Conservation (phyloP, 92 coral and sea anemone species). For the Chrysogorgia sp. region DNA sequence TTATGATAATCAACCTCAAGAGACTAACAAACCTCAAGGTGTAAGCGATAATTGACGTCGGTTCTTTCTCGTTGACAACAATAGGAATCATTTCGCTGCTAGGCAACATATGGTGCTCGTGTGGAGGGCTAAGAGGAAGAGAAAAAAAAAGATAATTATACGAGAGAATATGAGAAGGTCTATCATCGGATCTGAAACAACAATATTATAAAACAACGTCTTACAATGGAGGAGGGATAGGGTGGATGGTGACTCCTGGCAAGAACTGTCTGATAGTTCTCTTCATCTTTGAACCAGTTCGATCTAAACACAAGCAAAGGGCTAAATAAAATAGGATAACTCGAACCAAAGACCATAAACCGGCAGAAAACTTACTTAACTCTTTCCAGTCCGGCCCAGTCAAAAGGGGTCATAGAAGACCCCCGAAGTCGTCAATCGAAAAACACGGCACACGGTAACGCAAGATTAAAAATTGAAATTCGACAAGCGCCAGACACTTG, state of each 20-base stretch:
- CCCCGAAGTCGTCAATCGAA: too few relatives aligned
- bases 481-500: too few relatives aligned
- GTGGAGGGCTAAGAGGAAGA: slow-evolving; percentile 72
- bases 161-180: neutral
- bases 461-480: too few relatives aligned
- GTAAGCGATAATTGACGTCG: slow-evolving; percentile 91
- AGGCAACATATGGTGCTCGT: slow-evolving; percentile 95
- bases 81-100: slow-evolving; percentile 88
- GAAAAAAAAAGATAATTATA: neutral
- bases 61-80: slow-evolving; percentile 92
- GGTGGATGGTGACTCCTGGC: slow-evolving; percentile 78
- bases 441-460: too few relatives aligned
- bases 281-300: slow-evolving; percentile 69
- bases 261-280: slow-evolving; percentile 76
- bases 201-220: too few relatives aligned
- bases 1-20: too few relatives aligned
- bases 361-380: too few relatives aligned
- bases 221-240: slow-evolving; percentile 93
- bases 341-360: too few relatives aligned
- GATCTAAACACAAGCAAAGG: slow-evolving; percentile 11
- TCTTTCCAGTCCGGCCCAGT: too few relatives aligned
- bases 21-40: slow-evolving; percentile 79
- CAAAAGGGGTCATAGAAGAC: too few relatives aligned
- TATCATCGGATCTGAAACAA: too few relatives aligned
- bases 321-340: too few relatives aligned